Percentiles rank a stretch among this genome's conserved stretches.
Evolutionary conservation across 1,140 invertebrate genomes (phyloP).

Genomic region (Heliconius nattereri): DNA sequence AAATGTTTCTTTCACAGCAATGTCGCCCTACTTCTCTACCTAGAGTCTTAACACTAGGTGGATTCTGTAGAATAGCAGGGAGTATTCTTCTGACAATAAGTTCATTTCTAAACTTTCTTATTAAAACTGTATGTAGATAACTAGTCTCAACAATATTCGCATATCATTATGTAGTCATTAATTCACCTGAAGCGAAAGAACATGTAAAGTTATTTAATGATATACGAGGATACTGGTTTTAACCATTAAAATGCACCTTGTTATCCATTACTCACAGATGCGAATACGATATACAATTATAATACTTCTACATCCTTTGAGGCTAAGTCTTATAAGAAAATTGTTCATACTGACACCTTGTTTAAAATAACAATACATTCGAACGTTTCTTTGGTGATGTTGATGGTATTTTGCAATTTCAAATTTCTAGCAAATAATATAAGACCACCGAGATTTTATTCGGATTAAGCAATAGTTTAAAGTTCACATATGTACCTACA

Average conservation of each 20-base stretch:
- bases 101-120: too few relatives aligned
- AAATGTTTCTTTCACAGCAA: too few relatives aligned
- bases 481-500: constrained; percentile 16
- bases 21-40: too few relatives aligned
- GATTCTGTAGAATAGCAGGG: too few relatives aligned
- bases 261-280: neutral
- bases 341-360: neutral
- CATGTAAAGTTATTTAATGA: neutral
- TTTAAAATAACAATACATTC: neutral
- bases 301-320: neutral
- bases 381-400: neutral
- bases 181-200: neutral
- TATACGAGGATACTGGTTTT: neutral
- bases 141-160: neutral
- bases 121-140: too few relatives aligned
- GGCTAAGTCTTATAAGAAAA: neutral
- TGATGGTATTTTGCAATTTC: neutral
- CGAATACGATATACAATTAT: neutral
- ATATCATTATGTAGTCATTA: neutral
- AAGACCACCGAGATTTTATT: neutral
- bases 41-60: too few relatives aligned
- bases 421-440: neutral
- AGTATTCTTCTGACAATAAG: too few relatives aligned
- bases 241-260: neutral
- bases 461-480: neutral